Base-by-base conservation (phyloP, 2,888 invertebrate genomes). In the Machimus atricapillus region DNA sequence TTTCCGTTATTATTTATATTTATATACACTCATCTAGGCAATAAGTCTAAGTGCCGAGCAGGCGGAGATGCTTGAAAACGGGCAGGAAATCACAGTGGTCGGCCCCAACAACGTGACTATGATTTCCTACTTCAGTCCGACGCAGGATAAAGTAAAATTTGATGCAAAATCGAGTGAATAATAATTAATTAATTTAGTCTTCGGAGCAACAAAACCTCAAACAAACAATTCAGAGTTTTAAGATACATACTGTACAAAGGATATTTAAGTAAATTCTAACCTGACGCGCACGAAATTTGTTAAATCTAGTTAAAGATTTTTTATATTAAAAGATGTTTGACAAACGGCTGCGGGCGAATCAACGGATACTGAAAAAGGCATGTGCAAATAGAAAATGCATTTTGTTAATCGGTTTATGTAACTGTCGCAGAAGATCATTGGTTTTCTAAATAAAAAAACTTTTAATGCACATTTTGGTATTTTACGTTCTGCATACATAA, bases 31-130 rank as follows among this genome's bases (percentile, higher is more conserved):
- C 27, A 40, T 81, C 31, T 81, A 81, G 81, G 81, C 81, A 12
- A 81, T 81, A 16, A 81, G 81, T 31, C 27, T 81, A n/a, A 81
- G 52, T 52, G 46, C 14, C 12, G 81, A 81, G 7, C 81, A 81
- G 52, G 56, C 81, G 12, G 56, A 81, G 52, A 52, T 81, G 81
- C 52, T 81, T 5, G 81, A 81, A 31, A 52, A 31, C 14, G 81
- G 81, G 9, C 81, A 81, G 16, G 52, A 81, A 27, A 81, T 81
- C 27, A 81, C 81, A 14, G 52, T 81, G 9, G 81, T 81, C 16
- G 78, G 43, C 37, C 31, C 31, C 6, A 34, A 37, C 19, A 81
- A 52, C 31, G 52, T 81, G 14, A 56, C 81, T 16, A 81, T 46
- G 81, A 81, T 81, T 56, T 81, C 81, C 16, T 81, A 81, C 23